These are phyloP conservation scores for Larimichthys polyactis DNA, from an alignment of 2,113 vertebrate genomes.

Conservation along the genomic window DNA sequence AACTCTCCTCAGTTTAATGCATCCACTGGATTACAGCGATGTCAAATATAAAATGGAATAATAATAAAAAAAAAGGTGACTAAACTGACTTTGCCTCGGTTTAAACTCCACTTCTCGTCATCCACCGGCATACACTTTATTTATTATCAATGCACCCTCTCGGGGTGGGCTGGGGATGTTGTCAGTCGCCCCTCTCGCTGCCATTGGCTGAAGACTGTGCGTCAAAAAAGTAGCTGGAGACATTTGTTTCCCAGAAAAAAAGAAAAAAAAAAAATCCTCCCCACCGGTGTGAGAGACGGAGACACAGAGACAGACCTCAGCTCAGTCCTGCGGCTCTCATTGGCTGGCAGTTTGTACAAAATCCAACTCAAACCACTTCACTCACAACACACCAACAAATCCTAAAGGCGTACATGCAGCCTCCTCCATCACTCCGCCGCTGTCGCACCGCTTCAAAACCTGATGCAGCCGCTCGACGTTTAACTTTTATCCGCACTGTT, in stretches of 20 bases:
- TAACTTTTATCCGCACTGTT: slow-evolving; percentile 53
- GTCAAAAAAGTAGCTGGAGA: slow-evolving; percentile 96
- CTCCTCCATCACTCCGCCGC: slow-evolving; percentile 67
- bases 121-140: slow-evolving; percentile 59
- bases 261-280: slow-evolving; percentile 82
- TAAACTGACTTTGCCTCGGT: slow-evolving; percentile 35
- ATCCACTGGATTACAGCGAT: not conserved
- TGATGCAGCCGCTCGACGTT: slow-evolving; percentile 59
- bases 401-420: slow-evolving; percentile 77
- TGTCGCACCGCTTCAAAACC: slow-evolving; percentile 65
- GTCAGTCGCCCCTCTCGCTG: slow-evolving; percentile 91
- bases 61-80: slow-evolving; percentile 28
- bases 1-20: not conserved
- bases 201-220: slow-evolving; percentile 98
- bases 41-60: slow-evolving; percentile 12
- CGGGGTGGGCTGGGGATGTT: slow-evolving; percentile 88
- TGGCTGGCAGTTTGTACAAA: slow-evolving; percentile 86
- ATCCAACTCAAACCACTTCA: slow-evolving; percentile 83
- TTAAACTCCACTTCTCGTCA: slow-evolving; percentile 60
- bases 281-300: slow-evolving; percentile 86
- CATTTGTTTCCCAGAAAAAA: slow-evolving; percentile 91
- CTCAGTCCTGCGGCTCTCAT: slow-evolving; percentile 84
- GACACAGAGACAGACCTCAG: slow-evolving; percentile 87
- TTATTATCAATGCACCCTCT: slow-evolving; percentile 85
- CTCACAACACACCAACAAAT: slow-evolving; percentile 82